Percentiles rank a stretch among this genome's conserved stretches.
Evolutionary conservation across 2,888 invertebrate genomes (phyloP).

Genomic region (Chalcis sispes): DNA sequence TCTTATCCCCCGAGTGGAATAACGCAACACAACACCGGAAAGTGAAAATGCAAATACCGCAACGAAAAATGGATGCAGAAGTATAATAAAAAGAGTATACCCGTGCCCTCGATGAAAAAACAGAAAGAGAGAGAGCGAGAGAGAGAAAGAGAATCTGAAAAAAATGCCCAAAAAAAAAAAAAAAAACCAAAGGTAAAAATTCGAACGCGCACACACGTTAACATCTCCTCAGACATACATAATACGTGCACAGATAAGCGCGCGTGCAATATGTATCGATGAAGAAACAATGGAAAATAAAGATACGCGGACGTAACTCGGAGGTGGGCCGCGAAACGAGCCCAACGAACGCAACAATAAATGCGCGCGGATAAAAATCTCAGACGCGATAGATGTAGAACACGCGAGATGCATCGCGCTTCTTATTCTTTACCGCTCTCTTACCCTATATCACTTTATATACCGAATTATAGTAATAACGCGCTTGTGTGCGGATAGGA

Average conservation of each 20-base stretch:
- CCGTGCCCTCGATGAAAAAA: neutral
- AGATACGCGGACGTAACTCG: slow-evolving; percentile 38
- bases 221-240: too few relatives aligned
- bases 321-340: too few relatives aligned
- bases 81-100: neutral
- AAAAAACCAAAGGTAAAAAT: slow-evolving; percentile 8
- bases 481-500: too few relatives aligned
- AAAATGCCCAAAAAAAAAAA: neutral
- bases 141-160: neutral
- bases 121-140: too few relatives aligned
- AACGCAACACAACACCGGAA: slow-evolving; percentile 36
- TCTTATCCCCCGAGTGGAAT: slow-evolving; percentile 22
- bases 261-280: slow-evolving; percentile 25
- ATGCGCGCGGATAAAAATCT: slow-evolving; percentile 39
- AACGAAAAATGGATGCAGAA: slow-evolving; percentile 23
- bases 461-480: too few relatives aligned
- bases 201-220: too few relatives aligned
- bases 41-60: slow-evolving; percentile 34
- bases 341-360: slow-evolving; percentile 14
- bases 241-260: neutral
- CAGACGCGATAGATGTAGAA: slow-evolving; percentile 23
- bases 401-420: slow-evolving; percentile 32
- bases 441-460: neutral
- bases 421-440: neutral
- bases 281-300: slow-evolving; percentile 50